These are phyloP conservation scores for Ericerus pela DNA, from an alignment of 1,140 invertebrate species.

Conservation along the genomic window DNA sequence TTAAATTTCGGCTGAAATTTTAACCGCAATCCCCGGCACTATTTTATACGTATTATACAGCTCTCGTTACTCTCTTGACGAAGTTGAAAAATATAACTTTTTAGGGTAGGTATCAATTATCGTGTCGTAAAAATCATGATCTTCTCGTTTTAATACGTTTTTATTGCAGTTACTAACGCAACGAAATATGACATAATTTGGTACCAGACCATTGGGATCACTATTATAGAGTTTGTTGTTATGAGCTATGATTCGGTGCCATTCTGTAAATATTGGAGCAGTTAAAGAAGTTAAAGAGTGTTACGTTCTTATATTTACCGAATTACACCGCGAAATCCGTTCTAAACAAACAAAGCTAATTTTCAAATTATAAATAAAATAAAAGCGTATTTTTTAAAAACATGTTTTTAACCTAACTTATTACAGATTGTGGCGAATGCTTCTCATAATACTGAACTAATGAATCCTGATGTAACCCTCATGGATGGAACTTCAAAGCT, in stretches of 20 bases:
- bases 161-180: no score
- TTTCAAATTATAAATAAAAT: background rate
- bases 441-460: conserved; percentile 55
- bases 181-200: no score
- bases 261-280: no score
- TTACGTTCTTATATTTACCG: background rate
- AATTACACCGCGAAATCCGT: background rate
- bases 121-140: background rate
- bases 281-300: background rate
- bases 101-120: no score
- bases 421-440: conserved; percentile 57
- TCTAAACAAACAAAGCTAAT: background rate
- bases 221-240: no score
- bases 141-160: conserved; percentile 7
- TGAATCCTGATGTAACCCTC: conserved; percentile 43
- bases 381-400: conserved; percentile 14
- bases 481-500: conserved; percentile 38
- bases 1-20: no score
- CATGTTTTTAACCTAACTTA: background rate
- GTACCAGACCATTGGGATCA: no score
- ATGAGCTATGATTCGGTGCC: no score
- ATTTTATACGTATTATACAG: no score
- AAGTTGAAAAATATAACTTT: no score
- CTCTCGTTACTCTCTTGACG: no score
- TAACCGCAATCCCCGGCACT: no score